Evolutionary conservation across 2,113 vertebrate species (phyloP), one percentile per base, ranked within the genome.

Genomic region (Redunca redunca): DNA sequence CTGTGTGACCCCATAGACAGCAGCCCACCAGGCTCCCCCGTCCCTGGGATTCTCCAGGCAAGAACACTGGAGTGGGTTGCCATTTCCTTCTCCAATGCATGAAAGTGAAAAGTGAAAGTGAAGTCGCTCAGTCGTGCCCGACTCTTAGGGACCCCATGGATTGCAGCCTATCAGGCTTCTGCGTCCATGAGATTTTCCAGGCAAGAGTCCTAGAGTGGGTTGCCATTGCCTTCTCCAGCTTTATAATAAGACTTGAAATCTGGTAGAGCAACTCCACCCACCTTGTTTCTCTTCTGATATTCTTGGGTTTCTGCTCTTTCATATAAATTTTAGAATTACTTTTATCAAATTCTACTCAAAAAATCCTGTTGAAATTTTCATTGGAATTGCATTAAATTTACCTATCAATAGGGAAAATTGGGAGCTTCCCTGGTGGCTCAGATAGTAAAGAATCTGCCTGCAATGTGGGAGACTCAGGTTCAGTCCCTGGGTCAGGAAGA

Each of bases 321-420:
- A 87, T 77, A 90, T 36, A 96, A 81, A 96, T 53, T 89, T 93
- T 53, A 92, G 46, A 95, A 83, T 86, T 58, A 53, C 46, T 86
- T 95, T 92, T 40, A 87, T 95, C 71, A 95, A 95, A 95, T 92
- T 74, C 19, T 91, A 64, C 48, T 88, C 5, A 60, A 92, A 91
- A 91, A 92, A 57, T 80, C 28, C 33, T 60, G 0, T n/a, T 86
- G 62, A 93, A 84, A 83, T 78, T 94, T 58, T 95, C 52, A 92
- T 1, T 96, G 30, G 28, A 62, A 94, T 67, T 57, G 3, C 19
- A 82, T 90, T 88, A 92, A 71, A 90, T 90, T 80, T 95, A 53
- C 28, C 60, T 6, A n/a, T 71, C 52, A 53, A 62, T 13, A 60
- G 28, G 26, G n/a, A 67, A 74, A 74, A 40, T 13, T 74, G 36